Base-by-base conservation (phyloP, 2,797 vertebrate genomes). In the Zonotrichia albicollis region DNA sequence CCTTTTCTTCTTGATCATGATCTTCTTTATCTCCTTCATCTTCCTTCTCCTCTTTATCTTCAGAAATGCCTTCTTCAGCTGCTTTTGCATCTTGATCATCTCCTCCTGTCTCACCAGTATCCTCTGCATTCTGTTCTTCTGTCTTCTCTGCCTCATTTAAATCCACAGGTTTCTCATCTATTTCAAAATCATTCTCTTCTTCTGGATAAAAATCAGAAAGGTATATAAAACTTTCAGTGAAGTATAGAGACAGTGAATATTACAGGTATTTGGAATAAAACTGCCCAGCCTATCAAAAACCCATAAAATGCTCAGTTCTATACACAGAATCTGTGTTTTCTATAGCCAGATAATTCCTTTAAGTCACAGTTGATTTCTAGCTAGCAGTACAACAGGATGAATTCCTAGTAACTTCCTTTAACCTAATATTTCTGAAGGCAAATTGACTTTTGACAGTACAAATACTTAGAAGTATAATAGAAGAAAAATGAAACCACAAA, bases 151-250 rank as follows among this genome's bases (percentile, higher is more conserved):
- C 46, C 71, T 98, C 98, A 36, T 98, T 97, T 70, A 96, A 86
- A 66, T 98, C 98, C 83, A 93, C 45, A 54, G 96, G 74, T 87
- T 98, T 98, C 61, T 99, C 98, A 67, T 98, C 98, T 42, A 99
- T 98, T 92, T 99, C 98, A 55, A 99, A 98, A 29, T 98, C 98
- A 97, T 98, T 99, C 65, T 98, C 98, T 87, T 98, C 99, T 99
- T 95, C 88, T 95, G 25, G 23, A 70, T 91, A 61, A 65, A 60
- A 19, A 64, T 4, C 34, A 89, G 29, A 82, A 73, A 48, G 4
- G 10, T 26, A 80, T 13, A 68, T 8, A 65, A 45, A 91, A n/a
- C 42, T 70, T 83, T 46, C 36, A 78, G 68, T 66, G 25, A 89
- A 50, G 10, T 40, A 68, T 4, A 82, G 36, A 89, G 22, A 68